Base-by-base conservation (phyloP, 2,113 vertebrate genomes). In the Penelope pileata region DNA sequence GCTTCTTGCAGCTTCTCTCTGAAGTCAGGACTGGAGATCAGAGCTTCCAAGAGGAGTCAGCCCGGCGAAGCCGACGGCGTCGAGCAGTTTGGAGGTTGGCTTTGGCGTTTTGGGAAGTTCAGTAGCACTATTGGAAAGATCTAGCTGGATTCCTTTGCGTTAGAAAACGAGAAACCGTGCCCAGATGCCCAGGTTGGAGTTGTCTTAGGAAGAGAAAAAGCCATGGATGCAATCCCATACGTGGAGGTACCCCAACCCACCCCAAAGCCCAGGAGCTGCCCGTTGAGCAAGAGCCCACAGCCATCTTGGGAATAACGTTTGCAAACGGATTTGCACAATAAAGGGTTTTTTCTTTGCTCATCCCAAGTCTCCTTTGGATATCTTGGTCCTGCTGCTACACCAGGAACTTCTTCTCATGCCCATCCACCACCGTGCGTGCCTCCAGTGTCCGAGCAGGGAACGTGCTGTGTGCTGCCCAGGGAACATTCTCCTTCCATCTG, bases 21-120 rank as follows among this genome's bases (percentile, higher is more conserved):
- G 18, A n/a, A 15, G 29, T 67, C 70, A 56, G 51, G 17, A 30
- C 29, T 59, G 43, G 53, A n/a, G n/a, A n/a, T n/a, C n/a, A n/a
- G n/a, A n/a, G n/a, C n/a, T n/a, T n/a, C n/a, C n/a, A n/a, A n/a
- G n/a, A 43, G 45, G 73, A 60, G 26, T 59, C 6, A 6, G 34
- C 51, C 51, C 0, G 0, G 34, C 11, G n/a, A n/a, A 40, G 34
- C 1, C 5, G 58, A 29, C 24, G 16, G 63, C 68, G 18, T 13
- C 36, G 63, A 69, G 38, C 16, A 11, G 47, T 54, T 69, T 62
- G 47, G 27, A 62, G 27, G 6, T 27, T n/a, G 10, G 12, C 8
- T 81, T 81, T 63, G 58, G 29, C 10, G 16, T 51, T 82, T 45
- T 9, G 47, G 21, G 16, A 66, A 51, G 43, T 15, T 66, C 21